Base-by-base conservation (phyloP, 2,888 invertebrate genomes). In the Agapostemon virescens region DNA sequence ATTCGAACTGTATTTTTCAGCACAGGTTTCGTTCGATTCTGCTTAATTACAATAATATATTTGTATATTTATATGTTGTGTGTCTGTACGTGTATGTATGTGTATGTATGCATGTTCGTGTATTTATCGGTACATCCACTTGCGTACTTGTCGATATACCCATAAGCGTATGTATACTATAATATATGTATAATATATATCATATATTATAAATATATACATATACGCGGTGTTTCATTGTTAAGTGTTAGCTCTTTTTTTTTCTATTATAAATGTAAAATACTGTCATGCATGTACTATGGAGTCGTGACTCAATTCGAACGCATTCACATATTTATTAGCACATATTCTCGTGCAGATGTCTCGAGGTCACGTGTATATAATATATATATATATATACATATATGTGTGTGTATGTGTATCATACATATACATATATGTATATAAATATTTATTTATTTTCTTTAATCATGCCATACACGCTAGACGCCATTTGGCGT, bases 281-380 rank as follows among this genome's bases (percentile, higher is more conserved):
- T 86, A 86, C 86, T 86, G 86, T 84, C 85, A 86, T 86, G 86
- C 85, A 83, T 79, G 85, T 86, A 84, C 58, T 86, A 77, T 83
- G 71, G 68, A 85, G 68, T 83, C 78, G 77, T 78, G 72, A 81
- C 79, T 84, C 75, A 84, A 79, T 70, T 71, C 76, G 82, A 82
- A 61, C 74, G 74, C 74, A 69, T 69, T 69, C 63, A 36, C 63
- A 63, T 55, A 26, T 63, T 63, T n/a, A 63, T 63, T 63, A 63
- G 63, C 63, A 63, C 63, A 63, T 49, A 63, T 36, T 40, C 71
- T 73, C 45, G 70, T 66, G 76, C 52, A 49, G 30, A 75, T 76
- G 42, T 49, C 55, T 52, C 71, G 69, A 77, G 49, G 67, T 67
- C 69, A 36, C 33, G 30, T 66, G 63, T 42, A 20, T 17, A 33